Percentiles rank a stretch among this genome's conserved stretches.
These are phyloP conservation scores for Drosophila nebulosa DNA, from an alignment of 1,140 invertebrate species.

Conservation along the genomic window DNA sequence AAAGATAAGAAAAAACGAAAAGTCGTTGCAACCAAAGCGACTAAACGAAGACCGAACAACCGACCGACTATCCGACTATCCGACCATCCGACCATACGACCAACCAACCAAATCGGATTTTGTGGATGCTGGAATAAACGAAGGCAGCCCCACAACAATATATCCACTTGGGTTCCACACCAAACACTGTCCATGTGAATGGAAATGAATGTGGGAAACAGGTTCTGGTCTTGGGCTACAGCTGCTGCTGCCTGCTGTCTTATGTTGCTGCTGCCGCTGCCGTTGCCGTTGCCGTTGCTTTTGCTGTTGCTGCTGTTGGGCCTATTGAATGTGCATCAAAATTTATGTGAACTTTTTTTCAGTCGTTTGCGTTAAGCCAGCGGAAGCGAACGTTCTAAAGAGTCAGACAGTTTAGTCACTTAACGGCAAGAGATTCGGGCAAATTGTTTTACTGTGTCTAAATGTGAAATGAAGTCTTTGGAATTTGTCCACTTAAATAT, in stretches of 20 bases:
- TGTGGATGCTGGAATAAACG: slow-evolving; percentile 44
- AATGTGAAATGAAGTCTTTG: slow-evolving; percentile 4
- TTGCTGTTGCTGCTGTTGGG: slow-evolving; percentile 18
- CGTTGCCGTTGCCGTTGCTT: slow-evolving; percentile 22
- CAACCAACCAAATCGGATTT: background rate
- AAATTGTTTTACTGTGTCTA: background rate
- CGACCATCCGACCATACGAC: too few relatives aligned
- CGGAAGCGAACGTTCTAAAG: slow-evolving; percentile 65
- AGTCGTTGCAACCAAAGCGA: background rate
- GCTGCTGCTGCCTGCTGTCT: slow-evolving; percentile 28
- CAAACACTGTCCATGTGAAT: slow-evolving; percentile 73
- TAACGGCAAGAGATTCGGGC: background rate
- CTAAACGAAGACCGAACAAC: background rate
- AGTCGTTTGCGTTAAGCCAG: slow-evolving; percentile 77
- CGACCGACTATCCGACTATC: slow-evolving; percentile 1
- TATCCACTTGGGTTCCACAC: slow-evolving; percentile 61
- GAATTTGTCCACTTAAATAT: background rate
- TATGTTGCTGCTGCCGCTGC: background rate
- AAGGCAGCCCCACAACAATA: slow-evolving; percentile 2
- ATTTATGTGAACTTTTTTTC: slow-evolving; percentile 73
- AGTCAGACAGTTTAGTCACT: background rate
- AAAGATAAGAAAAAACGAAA: background rate
- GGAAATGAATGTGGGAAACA: slow-evolving; percentile 60
- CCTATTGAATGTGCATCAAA: slow-evolving; percentile 70
- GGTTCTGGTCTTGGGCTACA: slow-evolving; percentile 43